A percentile compares a stretch with the other conserved stretches of the same genome.
Conservation (phyloP, 2,113 vertebrate genomes). For the Cathartes aura region DNA sequence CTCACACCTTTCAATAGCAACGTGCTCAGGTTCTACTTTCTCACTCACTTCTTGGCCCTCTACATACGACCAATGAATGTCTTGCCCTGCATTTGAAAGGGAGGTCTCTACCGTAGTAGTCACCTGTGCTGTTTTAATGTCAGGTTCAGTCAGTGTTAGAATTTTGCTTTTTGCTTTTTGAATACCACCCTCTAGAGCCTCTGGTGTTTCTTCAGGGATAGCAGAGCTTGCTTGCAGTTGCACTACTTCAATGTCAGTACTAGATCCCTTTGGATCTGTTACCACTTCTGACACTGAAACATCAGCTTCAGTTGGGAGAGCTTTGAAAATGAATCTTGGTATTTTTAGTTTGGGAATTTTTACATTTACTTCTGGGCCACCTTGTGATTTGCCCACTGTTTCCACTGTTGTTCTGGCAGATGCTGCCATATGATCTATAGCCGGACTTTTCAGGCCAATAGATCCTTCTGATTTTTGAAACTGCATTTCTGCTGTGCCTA, state of each 20-base stretch:
- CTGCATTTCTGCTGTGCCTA: not conserved
- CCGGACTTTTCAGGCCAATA: not conserved
- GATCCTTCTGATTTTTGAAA: not conserved
- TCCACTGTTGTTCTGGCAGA: not conserved
- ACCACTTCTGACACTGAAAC: constrained; percentile 53
- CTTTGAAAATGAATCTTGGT: constrained; percentile 64
- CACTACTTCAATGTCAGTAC: not conserved
- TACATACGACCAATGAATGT: not conserved
- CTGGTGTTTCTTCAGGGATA: not conserved
- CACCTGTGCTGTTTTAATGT: constrained; percentile 52
- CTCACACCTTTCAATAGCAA: not conserved
- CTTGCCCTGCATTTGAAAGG: constrained; percentile 35
- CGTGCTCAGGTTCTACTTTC: not conserved
- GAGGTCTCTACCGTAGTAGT: not conserved
- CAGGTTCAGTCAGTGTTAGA: constrained; percentile 32
- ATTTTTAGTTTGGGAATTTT: constrained; percentile 71
- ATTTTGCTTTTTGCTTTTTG: constrained; percentile 47
- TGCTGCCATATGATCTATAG: not conserved
- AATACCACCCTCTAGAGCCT: not conserved
- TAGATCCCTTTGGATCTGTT: not conserved
- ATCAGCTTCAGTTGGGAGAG: constrained; percentile 24
- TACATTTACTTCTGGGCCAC: constrained; percentile 47
- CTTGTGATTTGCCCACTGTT: not conserved
- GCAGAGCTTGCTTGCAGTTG: constrained; percentile 8
- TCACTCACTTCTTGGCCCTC: constrained; percentile 26